Percentiles rank a stretch among this genome's conserved stretches.
These are phyloP conservation scores for Steatocranus sp. DNA, from an alignment of 2,797 vertebrate genomes.

Conservation along the genomic window DNA sequence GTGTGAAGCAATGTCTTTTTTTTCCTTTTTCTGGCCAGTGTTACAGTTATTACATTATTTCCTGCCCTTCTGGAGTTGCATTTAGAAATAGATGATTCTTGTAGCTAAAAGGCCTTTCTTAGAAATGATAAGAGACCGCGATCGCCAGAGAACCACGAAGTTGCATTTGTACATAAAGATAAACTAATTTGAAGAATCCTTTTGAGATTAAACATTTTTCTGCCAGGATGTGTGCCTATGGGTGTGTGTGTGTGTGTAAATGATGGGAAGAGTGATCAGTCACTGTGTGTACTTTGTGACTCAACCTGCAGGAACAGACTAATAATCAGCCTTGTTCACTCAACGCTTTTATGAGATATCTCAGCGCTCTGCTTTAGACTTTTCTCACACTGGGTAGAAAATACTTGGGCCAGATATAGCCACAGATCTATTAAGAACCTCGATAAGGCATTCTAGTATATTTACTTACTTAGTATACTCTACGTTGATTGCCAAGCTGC, in stretches of 20 bases:
- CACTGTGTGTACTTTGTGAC: slow-evolving; percentile 40
- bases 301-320: slow-evolving; percentile 31
- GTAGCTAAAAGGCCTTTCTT: not conserved
- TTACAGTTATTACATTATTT: slow-evolving; percentile 10
- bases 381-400: not conserved
- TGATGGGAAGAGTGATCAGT: slow-evolving; percentile 59
- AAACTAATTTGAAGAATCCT: not conserved
- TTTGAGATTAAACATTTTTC: not conserved
- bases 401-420: not conserved
- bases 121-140: not conserved
- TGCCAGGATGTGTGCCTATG: not conserved
- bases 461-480: not conserved
- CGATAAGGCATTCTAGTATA: not conserved
- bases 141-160: not conserved
- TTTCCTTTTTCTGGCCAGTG: not conserved
- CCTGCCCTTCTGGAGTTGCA: not conserved
- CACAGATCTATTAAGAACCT: not conserved
- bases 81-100: not conserved
- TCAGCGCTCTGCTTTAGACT: not conserved
- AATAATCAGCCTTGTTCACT: slow-evolving; percentile 22
- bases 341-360: not conserved
- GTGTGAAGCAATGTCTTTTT: slow-evolving; percentile 9
- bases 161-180: not conserved
- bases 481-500: not conserved
- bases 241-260: not conserved